A percentile compares a stretch with the other conserved stretches of the same genome.
Conservation (phyloP, 2,888 invertebrate species). For the Drosophila paramelanica region DNA sequence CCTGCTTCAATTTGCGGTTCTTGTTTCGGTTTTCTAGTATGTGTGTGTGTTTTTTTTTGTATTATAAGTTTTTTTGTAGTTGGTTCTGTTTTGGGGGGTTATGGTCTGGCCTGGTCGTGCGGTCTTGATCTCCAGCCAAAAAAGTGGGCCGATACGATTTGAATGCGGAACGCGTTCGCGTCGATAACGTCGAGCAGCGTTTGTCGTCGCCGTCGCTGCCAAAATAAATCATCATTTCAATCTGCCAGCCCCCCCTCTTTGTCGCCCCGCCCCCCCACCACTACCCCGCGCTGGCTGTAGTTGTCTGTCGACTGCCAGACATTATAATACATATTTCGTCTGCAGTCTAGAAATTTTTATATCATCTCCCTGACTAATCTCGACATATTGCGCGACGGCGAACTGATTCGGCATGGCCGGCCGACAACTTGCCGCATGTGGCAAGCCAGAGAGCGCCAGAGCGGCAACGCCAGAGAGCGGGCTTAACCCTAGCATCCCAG, state of each 20-base stretch:
- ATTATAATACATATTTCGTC: conserved; percentile 72
- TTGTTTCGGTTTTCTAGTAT: conserved; percentile 24
- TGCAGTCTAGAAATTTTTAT: conserved; percentile 62
- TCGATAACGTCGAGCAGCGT: conserved; percentile 32
- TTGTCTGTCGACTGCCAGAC: conserved; percentile 70
- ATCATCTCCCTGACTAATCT: conserved; percentile 69
- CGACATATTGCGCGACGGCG: conserved; percentile 41
- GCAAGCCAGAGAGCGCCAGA: not conserved
- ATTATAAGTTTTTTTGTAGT: not conserved
- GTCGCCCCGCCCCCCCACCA: conserved; percentile 5
- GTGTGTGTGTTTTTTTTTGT: conserved; percentile 1
- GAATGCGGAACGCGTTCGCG: conserved; percentile 75
- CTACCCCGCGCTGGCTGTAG: not conserved
- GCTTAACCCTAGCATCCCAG: conserved; percentile 13
- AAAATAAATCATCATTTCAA: conserved; percentile 79
- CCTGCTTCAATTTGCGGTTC: conserved; percentile 40
- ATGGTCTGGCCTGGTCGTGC: conserved; percentile 6
- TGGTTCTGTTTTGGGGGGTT: conserved; percentile 1
- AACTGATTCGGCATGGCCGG: conserved; percentile 24
- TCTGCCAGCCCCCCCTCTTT: conserved; percentile 38
- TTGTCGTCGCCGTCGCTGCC: conserved; percentile 53
- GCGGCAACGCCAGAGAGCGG: not conserved
- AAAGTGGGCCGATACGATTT: conserved; percentile 72
- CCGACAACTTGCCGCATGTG: conserved; percentile 10
- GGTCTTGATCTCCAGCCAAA: conserved; percentile 67